phyloP scores from a whole-genome alignment of 2,797 vertebrate species.

The Leptodactylus fallax region DNA sequence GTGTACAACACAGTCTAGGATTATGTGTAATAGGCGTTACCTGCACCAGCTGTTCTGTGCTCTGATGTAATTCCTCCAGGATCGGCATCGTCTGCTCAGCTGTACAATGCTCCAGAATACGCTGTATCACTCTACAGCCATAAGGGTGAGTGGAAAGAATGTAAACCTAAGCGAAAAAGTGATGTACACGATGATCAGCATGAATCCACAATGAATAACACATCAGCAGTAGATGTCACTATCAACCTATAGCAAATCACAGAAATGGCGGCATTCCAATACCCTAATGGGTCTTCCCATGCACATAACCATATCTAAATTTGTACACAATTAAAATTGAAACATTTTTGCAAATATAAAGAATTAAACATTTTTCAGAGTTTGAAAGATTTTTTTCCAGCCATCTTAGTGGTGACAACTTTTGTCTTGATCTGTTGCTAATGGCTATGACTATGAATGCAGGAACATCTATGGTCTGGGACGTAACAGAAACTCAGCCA shows the following conservation, averaged over 20 bases:
- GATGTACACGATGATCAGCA: not conserved
- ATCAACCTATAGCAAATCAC: not conserved
- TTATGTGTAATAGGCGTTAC: slow-evolving; percentile 69
- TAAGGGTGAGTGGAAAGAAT: slow-evolving; percentile 97
- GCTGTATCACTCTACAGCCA: slow-evolving; percentile 96
- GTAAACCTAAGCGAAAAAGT: slow-evolving; percentile 83
- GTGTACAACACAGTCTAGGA: no score
- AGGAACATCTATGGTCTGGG: no score
- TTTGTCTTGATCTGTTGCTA: no score
- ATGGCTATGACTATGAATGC: no score
- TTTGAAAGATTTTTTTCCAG: no score
- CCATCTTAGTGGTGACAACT: no score
- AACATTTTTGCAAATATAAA: no score
- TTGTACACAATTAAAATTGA: no score
- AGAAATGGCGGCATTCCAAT: not conserved
- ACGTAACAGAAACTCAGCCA: no score
- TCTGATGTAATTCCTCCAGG: slow-evolving; percentile 94
- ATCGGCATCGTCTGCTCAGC: slow-evolving; percentile 95
- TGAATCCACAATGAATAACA: not conserved
- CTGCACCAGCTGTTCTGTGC: slow-evolving; percentile 97
- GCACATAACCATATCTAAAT: no score
- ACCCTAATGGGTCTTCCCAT: no score
- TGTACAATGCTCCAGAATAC: slow-evolving; percentile 96
- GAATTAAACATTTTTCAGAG: no score
- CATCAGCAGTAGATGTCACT: not conserved